A percentile compares a stretch with the other conserved stretches of the same genome.
Evolutionary conservation across 1,140 invertebrate species (phyloP).

Genomic region (Drosophila oshimai): DNA sequence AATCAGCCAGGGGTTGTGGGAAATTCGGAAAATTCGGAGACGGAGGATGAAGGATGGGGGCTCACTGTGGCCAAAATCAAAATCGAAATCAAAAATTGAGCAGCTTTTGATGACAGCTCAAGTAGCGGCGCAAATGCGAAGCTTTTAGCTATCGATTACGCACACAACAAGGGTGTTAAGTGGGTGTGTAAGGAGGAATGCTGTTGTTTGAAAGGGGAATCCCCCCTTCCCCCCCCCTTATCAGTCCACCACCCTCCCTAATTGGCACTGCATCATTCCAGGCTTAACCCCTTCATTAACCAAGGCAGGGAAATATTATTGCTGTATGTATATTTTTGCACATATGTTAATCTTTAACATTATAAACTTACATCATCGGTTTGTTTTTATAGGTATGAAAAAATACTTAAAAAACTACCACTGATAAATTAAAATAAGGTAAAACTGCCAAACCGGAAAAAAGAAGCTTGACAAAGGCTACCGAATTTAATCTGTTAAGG

Average conservation of each 20-base stretch:
- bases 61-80: slow-evolving; percentile 43
- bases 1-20: slow-evolving; percentile 7
- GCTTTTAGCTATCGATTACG: slow-evolving; percentile 54
- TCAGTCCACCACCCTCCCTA: neutral
- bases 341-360: too few relatives aligned
- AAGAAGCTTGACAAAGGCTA: too few relatives aligned
- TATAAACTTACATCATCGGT: too few relatives aligned
- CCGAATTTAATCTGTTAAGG: too few relatives aligned
- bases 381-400: too few relatives aligned
- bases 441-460: too few relatives aligned
- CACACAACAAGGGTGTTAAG: neutral
- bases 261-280: neutral
- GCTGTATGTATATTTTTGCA: too few relatives aligned
- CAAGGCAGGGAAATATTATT: too few relatives aligned
- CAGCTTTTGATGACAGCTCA: slow-evolving; percentile 80
- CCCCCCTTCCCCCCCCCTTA: too few relatives aligned
- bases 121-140: slow-evolving; percentile 43
- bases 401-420: too few relatives aligned
- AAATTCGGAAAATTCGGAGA: neutral
- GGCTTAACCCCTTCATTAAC: neutral
- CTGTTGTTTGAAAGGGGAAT: neutral
- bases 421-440: too few relatives aligned
- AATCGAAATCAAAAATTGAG: slow-evolving; percentile 76
- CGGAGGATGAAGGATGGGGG: neutral
- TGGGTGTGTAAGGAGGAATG: too few relatives aligned